Base-by-base conservation (phyloP, 2,888 invertebrate genomes). In the Andricus curvator region DNA sequence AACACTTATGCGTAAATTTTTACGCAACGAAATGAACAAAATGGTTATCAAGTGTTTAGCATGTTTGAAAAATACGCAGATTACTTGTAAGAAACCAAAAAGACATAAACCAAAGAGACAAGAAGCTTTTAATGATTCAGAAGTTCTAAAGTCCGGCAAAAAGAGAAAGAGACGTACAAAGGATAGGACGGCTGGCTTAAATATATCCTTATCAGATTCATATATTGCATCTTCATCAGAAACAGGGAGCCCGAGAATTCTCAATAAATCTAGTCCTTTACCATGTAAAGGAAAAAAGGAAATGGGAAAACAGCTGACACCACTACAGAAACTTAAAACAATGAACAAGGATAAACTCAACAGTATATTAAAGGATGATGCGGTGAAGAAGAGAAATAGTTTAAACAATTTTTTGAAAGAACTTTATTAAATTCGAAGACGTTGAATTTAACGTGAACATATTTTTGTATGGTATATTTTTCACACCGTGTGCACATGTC, bases 121-220 rank as follows among this genome's bases (percentile, higher is more conserved):
- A 22, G 15, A 80, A 9, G 17, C 82, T 48, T 60, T 77, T 11
- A 51, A 56, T 33, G 25, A 29, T 67, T 48, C 44, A 17, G n/a
- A 44, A 25, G 33, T 62, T 66, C 80, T 74, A 62, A 20, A 68
- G 41, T 84, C 83, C 1, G 88, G 84, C 41, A 91, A 89, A 76
- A 91, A 90, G 77, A 93, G 89, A 81, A 93, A 91, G 80, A 91
- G 81, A 44, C 86, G 86, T 70, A 88, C 85, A 22, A 93, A 89
- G 83, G 93, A 94, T 82, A 93, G 89, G 86, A 93, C 91, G 78
- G 93, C 93, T 79, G 93, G 94, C 65, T 90, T 94, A 76, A 92
- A 92, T 80, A 80, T 90, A 83, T 85, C 88, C n/a, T 41, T n/a
- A 29, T 25, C 33, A 2, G 48, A 56, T 64, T 81, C 60, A 78